Evolutionary conservation across 64 coral and sea anemone species (phyloP), one percentile per base, ranked within the genome.

Genomic region (Actinia tenebrosa): DNA sequence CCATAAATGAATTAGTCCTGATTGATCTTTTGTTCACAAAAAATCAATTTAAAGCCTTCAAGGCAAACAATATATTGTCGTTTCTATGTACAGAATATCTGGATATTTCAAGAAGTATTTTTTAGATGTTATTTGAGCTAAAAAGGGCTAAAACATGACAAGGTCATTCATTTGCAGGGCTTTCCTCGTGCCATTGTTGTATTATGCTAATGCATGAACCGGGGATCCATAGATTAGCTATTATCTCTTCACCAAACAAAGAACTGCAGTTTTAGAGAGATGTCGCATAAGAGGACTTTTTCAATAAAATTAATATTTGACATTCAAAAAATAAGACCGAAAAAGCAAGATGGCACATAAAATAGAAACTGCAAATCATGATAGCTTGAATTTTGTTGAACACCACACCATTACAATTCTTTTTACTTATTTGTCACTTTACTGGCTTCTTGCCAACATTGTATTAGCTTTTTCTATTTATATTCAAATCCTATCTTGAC

Each of bases 371-470:
- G 14, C 10, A 75, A 16, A 42, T 14, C 13, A 10, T 25, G 61
- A 19, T 11, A 10, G 27, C 64, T 69, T 20, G 2, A 75, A 37
- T 75, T 75, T 75, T 14, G 69, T 75, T 66, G 22, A 66, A 10
- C 18, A 23, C 22, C 63, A 50, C 7, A 50, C 63, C 63, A 66
- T 66, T 8, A 50, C 7, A 66, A 66, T 66, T 19, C 69, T 42
- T 42, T 75, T n/a, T 13, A 9, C 25, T 14, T 75, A 72, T 27
- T 9, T 75, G 26, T 10, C 26, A 75, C 5, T 75, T 75, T 10
- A 25, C 69, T 75, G 69, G 69, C 69, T 75, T 75, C 42, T 42
- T 30, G 69, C 69, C 69, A 75, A 75, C 69, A 75, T 75, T 75
- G 69, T 75, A 42, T 75, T 26, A 11, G 69, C 23, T 75, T 11